phyloP scores from a whole-genome alignment of 1,140 invertebrate species.

The Drosophila bipectinata region DNA sequence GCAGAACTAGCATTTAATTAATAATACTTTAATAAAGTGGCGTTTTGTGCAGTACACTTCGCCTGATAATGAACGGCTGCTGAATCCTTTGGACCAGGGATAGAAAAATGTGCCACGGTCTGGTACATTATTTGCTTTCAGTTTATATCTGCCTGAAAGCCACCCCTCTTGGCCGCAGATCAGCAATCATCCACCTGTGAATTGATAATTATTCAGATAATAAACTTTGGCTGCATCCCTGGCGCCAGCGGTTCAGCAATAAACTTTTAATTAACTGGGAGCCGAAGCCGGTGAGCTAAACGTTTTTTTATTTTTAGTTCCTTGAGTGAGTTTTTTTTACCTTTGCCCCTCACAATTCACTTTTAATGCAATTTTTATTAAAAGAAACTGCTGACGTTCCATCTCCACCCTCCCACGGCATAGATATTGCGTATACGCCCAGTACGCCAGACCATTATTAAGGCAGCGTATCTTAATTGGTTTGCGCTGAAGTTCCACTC shows the following conservation, averaged over 20 bases:
- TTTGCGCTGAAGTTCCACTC: constrained; percentile 37
- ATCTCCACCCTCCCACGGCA: constrained; percentile 8
- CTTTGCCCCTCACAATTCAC: constrained; percentile 41
- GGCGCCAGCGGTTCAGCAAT: constrained; percentile 20
- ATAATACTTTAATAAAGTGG: constrained; percentile 57
- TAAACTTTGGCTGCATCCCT: constrained; percentile 31
- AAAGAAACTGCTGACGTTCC: constrained; percentile 29
- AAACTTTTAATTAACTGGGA: constrained; percentile 64
- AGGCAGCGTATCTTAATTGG: constrained; percentile 56
- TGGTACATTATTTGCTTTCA: neutral
- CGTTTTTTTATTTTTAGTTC: constrained; percentile 6
- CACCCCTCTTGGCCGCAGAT: neutral
- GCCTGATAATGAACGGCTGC: constrained; percentile 6
- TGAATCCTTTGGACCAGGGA: constrained; percentile 17
- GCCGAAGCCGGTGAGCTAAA: constrained; percentile 33
- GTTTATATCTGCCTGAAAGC: too few species aligned
- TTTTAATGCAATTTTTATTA: constrained; percentile 59
- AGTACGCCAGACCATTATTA: constrained; percentile 47
- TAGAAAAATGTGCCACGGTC: neutral
- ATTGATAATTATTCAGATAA: constrained; percentile 10
- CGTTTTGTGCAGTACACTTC: constrained; percentile 32
- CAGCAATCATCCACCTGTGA: neutral
- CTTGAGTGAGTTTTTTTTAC: constrained; percentile 13
- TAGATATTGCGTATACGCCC: constrained; percentile 51
- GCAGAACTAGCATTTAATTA: constrained; percentile 55